phyloP scores from a whole-genome alignment of 2,113 vertebrate genomes.

The Etia nguti region DNA sequence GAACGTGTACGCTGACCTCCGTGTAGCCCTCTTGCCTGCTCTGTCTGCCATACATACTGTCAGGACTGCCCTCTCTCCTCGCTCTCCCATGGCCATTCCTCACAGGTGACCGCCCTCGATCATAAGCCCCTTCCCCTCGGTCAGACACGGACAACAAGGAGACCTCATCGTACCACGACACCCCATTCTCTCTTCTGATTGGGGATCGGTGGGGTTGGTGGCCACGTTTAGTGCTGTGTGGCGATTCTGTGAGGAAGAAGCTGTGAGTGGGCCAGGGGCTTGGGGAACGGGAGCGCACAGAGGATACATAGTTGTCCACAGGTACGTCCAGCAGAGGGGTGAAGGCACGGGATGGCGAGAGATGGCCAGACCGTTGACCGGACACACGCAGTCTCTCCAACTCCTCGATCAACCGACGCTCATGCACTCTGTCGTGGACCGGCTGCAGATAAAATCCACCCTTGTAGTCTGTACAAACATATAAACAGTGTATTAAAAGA shows the following conservation, averaged over 20 bases:
- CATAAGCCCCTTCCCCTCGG: conserved; percentile 20
- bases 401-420: conserved; percentile 50
- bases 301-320: conserved; percentile 76
- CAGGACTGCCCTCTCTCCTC: conserved; percentile 55
- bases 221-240: conserved; percentile 9
- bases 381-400: conserved; percentile 73
- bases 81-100: conserved; percentile 54
- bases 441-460: conserved; percentile 89
- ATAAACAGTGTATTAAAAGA: not conserved
- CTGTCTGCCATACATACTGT: conserved; percentile 41
- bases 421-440: conserved; percentile 54
- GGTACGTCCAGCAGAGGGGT: conserved; percentile 85
- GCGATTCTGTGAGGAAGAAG: conserved; percentile 66
- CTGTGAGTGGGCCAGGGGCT: conserved; percentile 62
- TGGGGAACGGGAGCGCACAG: conserved; percentile 33
- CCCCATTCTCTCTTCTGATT: conserved; percentile 23
- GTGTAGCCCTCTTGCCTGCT: conserved; percentile 52
- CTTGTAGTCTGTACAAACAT: conserved; percentile 77
- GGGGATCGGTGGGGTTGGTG: conserved; percentile 35
- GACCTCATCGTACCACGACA: not conserved
- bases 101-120: conserved; percentile 66
- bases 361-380: conserved; percentile 40
- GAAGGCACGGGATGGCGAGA: conserved; percentile 68
- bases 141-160: conserved; percentile 26
- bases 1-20: conserved; percentile 67